Conservation (phyloP, 2,113 vertebrate genomes). For the Indicator indicator region DNA sequence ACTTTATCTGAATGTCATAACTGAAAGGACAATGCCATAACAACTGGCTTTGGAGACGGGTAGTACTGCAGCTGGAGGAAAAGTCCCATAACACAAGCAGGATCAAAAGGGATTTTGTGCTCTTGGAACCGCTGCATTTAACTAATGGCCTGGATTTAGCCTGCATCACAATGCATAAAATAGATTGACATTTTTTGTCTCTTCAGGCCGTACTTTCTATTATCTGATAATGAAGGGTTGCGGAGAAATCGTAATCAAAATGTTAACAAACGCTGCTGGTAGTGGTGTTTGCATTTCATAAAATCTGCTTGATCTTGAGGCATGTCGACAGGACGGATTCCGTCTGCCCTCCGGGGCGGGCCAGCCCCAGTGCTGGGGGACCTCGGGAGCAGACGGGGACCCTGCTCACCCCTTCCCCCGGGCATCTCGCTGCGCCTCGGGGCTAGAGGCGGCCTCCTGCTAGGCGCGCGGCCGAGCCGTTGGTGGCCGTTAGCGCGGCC, state of each 20-base stretch:
- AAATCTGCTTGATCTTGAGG: background rate
- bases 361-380: background rate
- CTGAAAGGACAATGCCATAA: rapidly evolving
- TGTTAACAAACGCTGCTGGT: rapidly evolving
- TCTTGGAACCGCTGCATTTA: background rate
- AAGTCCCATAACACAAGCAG: rapidly evolving
- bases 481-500: background rate
- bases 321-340: rapidly evolving
- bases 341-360: background rate
- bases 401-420: background rate
- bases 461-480: background rate
- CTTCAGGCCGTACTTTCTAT: background rate
- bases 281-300: rapidly evolving
- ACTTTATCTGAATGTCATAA: background rate
- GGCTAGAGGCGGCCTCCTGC: too few species aligned
- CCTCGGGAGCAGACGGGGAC: too few species aligned
- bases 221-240: background rate
- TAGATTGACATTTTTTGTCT: background rate
- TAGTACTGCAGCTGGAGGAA: background rate
- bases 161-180: background rate
- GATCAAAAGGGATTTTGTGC: background rate
- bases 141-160: background rate
- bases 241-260: background rate
- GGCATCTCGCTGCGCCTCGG: background rate
- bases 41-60: background rate